Evolutionary conservation across 1,140 invertebrate species (phyloP).

Genomic region (Neuroterus valhalla): DNA sequence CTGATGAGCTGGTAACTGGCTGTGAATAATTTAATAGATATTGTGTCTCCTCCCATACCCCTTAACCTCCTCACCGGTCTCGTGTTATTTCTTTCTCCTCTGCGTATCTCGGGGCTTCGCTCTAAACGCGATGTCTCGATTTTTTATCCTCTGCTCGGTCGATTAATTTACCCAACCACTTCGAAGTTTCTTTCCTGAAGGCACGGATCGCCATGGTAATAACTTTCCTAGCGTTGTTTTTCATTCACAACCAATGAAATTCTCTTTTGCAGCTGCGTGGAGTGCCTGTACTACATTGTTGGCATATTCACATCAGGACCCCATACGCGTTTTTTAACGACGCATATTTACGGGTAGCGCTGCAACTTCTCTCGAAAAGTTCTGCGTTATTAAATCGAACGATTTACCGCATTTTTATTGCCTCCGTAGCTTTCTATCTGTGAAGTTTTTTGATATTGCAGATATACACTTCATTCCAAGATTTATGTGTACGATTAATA

Average conservation of each 20-base stretch:
- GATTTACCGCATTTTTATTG: too few relatives aligned
- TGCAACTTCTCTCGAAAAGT: too few relatives aligned
- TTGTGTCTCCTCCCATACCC: slow-evolving; percentile 42
- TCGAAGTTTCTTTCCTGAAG: neutral
- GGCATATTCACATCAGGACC: too few relatives aligned
- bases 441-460: too few relatives aligned
- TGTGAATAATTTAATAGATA: slow-evolving; percentile 66
- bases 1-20: slow-evolving; percentile 64
- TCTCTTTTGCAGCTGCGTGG: neutral
- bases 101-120: slow-evolving; percentile 2
- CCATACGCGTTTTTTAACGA: too few relatives aligned
- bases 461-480: too few relatives aligned
- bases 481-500: too few relatives aligned
- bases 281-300: neutral
- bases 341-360: too few relatives aligned
- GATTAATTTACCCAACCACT: slow-evolving; percentile 35
- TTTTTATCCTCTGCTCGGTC: slow-evolving; percentile 38
- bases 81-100: slow-evolving; percentile 2
- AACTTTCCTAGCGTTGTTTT: neutral
- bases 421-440: too few relatives aligned
- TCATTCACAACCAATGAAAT: neutral
- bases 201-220: neutral
- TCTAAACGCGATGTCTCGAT: slow-evolving; percentile 10
- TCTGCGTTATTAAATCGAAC: too few relatives aligned
- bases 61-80: slow-evolving; percentile 14